Conservation (phyloP, 2,888 invertebrate species). For the Bembecia ichneumoniformis region DNA sequence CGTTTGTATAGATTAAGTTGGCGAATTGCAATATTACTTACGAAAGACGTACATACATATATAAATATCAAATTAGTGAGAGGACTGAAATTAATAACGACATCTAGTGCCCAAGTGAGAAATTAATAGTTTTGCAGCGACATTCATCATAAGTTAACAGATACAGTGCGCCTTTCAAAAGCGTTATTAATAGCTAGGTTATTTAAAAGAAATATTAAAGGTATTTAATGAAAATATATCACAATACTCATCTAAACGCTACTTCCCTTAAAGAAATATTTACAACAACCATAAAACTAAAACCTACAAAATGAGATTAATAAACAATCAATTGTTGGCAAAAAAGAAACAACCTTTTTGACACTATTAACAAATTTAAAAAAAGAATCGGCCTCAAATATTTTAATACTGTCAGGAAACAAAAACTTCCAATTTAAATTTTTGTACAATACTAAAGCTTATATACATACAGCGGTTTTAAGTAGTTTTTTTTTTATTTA, state of each 20-base stretch:
- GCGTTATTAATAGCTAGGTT: too few species aligned
- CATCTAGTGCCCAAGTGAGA: too few species aligned
- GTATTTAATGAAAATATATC: slow-evolving; percentile 18
- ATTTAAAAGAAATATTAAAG: too few species aligned
- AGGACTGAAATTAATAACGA: too few species aligned
- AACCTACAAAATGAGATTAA: not conserved
- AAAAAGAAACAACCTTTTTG: not conserved
- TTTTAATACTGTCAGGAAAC: slow-evolving; percentile 49
- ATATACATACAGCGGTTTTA: slow-evolving; percentile 32
- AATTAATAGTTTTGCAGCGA: too few species aligned
- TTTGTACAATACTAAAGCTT: slow-evolving; percentile 24
- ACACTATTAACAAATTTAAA: not conserved
- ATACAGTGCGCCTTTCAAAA: too few species aligned
- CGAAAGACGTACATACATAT: too few species aligned
- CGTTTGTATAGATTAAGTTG: too few species aligned
- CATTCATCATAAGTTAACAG: too few species aligned
- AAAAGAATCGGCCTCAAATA: slow-evolving; percentile 31
- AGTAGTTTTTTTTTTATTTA: slow-evolving; percentile 19
- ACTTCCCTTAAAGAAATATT: not conserved
- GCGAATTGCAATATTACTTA: too few species aligned
- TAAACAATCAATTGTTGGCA: not conserved
- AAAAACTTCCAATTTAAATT: slow-evolving; percentile 6
- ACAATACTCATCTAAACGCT: slow-evolving; percentile 11
- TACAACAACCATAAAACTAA: too few species aligned
- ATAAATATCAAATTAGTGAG: too few species aligned